Evolutionary conservation across 2,113 vertebrate species (phyloP).

Genomic region (Ornithorhynchus anatinus): DNA sequence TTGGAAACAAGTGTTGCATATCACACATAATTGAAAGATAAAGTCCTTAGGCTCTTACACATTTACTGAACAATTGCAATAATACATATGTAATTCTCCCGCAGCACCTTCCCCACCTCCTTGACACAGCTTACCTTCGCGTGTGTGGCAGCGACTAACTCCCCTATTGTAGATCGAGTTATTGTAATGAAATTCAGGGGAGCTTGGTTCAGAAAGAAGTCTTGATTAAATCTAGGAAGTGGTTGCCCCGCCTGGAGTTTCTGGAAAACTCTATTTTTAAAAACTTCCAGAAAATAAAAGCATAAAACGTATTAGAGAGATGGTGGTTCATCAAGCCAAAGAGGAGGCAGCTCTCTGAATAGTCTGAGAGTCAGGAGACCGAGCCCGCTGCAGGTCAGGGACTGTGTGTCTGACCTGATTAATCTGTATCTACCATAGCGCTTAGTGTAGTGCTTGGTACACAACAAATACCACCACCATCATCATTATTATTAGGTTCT

Average conservation of each 20-base stretch:
- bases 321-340: too few relatives aligned
- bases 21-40: slow-evolving; percentile 54
- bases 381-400: too few relatives aligned
- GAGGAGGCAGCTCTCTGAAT: too few relatives aligned
- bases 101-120: not conserved
- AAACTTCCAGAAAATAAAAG: not conserved
- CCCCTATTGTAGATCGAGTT: not conserved
- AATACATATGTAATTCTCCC: not conserved
- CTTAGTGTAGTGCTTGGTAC: too few relatives aligned
- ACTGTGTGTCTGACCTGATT: too few relatives aligned
- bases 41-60: slow-evolving; percentile 30
- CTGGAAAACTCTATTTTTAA: not conserved
- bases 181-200: not conserved
- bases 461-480: too few relatives aligned
- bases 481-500: too few relatives aligned
- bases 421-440: too few relatives aligned
- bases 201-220: not conserved
- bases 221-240: not conserved
- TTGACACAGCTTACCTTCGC: not conserved
- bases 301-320: too few relatives aligned
- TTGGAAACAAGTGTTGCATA: slow-evolving; percentile 52
- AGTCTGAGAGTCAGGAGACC: too few relatives aligned
- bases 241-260: not conserved
- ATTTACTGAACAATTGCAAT: slow-evolving; percentile 36
- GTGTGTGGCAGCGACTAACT: not conserved